Conservation (phyloP, 2,797 vertebrate genomes). For the Cichlasoma orientale region DNA sequence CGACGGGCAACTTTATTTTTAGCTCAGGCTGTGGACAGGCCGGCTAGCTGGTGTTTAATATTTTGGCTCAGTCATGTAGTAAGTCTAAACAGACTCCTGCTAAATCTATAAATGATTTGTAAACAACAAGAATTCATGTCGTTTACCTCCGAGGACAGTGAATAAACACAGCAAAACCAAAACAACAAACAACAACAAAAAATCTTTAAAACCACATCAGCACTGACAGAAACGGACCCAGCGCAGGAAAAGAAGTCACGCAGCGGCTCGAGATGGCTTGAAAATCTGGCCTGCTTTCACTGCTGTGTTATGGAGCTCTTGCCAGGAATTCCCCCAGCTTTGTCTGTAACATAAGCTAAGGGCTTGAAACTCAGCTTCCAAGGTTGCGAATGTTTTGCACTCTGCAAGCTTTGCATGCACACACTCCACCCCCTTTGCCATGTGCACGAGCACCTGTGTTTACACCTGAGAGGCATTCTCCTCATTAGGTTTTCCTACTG, state of each 20-base stretch:
- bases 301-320: conserved; percentile 5
- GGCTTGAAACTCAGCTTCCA: not conserved
- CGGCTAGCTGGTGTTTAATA: not conserved
- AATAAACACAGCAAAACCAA: conserved; percentile 2
- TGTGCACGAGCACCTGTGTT: conserved; percentile 22
- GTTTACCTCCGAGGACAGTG: conserved; percentile 1
- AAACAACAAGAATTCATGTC: conserved; percentile 21
- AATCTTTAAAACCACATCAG: not conserved
- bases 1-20: not conserved
- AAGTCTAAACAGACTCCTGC: not conserved
- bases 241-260: not conserved
- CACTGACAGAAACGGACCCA: conserved; percentile 6
- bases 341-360: not conserved
- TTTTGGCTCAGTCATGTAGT: not conserved
- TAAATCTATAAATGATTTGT: conserved; percentile 18
- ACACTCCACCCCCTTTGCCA: not conserved
- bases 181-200: not conserved
- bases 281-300: conserved; percentile 5
- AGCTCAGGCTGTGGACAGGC: not conserved
- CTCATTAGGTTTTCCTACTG: not conserved
- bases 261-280: conserved; percentile 31
- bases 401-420: conserved; percentile 1
- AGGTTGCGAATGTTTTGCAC: not conserved
- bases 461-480: conserved; percentile 1
- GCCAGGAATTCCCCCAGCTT: conserved; percentile 13